Base-by-base conservation (phyloP, 2,113 vertebrate genomes). In the Pithys albifrons region DNA sequence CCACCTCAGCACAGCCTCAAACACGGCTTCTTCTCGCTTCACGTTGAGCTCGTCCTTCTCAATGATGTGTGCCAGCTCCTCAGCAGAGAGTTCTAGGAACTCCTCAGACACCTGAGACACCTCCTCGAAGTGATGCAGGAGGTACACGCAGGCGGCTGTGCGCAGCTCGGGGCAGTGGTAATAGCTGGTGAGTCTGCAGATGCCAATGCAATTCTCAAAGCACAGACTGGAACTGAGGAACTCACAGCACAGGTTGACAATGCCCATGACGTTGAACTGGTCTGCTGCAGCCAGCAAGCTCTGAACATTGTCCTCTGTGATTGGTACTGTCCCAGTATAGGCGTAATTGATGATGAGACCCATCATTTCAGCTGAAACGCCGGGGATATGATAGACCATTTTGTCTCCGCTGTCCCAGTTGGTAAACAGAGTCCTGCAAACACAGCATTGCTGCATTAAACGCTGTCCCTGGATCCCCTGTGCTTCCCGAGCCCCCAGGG, bases 51-150 rank as follows among this genome's bases (percentile, higher is more conserved):
- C 96, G 14, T 98, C 98, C 81, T 98, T 98, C 61, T 97, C 97
- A 4, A 99, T 97, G 86, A 99, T 97, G 24, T 96, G 89, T 57
- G 76, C 74, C 12, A 99, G 93, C 71, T 99, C 97, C 4, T 94
- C 39, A 45, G 97, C 72, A 0, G 98, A 96, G 49, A 99, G 98
- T 76, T 98, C 97, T 25, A 98, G 93, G 66, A 99, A 98, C 96
- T 99, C 98, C 1, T 97, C 96, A 0, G 98, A 97, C 64, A 84
- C 91, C 29, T 91, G 96, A 18, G 97, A 93, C 83, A 98, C 96
- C 76, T 98, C 97, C 96, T 98, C 97, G 1, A 99, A 99, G 96
- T 98, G 97, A n/a, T 98, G 96, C 55, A 98, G 84, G 80, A 99
- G 98, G 91, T 97, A 98, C 49, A 57, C 54, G 35, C 88, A 98